Conservation (phyloP, 2,797 vertebrate genomes). For the Oreortyx pictus region DNA sequence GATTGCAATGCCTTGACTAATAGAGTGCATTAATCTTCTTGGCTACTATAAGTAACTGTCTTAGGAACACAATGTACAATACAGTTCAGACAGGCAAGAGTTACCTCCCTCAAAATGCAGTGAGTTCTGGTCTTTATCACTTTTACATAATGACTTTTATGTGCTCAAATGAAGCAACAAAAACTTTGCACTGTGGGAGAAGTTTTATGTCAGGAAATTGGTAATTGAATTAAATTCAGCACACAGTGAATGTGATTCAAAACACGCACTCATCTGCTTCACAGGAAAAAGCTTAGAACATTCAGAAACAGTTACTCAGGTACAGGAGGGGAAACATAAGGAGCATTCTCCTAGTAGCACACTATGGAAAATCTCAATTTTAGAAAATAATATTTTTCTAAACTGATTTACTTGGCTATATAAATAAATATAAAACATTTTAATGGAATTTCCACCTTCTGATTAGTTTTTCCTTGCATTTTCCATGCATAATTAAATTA, state of each 20-base stretch:
- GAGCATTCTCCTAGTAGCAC: background rate
- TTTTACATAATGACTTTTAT: background rate
- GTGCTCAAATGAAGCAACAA: background rate
- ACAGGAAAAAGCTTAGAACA: background rate
- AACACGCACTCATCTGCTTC: background rate
- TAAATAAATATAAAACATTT: background rate
- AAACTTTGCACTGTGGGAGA: background rate
- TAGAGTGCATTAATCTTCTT: background rate
- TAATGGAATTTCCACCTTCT: slow-evolving; percentile 20
- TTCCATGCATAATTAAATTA: slow-evolving; percentile 51
- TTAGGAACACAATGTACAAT: background rate
- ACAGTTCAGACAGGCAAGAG: background rate
- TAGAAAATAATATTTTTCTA: background rate
- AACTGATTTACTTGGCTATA: background rate
- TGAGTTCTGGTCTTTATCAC: background rate
- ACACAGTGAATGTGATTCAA: background rate
- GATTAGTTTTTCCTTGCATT: slow-evolving; percentile 31
- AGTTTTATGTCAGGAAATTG: background rate
- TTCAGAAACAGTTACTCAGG: background rate
- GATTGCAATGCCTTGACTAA: background rate
- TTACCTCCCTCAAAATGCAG: background rate
- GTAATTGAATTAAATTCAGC: background rate
- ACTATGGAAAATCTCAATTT: background rate
- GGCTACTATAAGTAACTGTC: background rate
- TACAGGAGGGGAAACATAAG: background rate